These are phyloP conservation scores for Sebastes umbrosus DNA, from an alignment of 2,797 vertebrate species.

Conservation along the genomic window DNA sequence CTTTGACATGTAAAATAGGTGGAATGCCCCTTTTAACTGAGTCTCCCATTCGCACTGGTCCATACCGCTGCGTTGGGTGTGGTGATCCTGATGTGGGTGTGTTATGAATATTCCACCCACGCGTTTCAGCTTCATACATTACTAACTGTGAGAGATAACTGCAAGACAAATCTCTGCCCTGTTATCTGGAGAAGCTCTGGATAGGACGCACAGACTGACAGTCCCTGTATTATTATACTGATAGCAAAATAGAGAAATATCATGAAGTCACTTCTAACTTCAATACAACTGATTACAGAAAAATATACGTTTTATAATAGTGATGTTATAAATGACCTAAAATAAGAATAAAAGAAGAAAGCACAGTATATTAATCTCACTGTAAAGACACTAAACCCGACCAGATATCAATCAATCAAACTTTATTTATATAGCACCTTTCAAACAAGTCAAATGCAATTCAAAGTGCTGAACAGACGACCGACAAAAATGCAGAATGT, in stretches of 20 bases:
- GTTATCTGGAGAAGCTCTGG: not conserved
- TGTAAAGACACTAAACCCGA: not conserved
- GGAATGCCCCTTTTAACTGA: conserved; percentile 45
- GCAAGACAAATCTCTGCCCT: not conserved
- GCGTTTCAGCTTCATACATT: conserved; percentile 11
- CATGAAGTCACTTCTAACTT: not conserved
- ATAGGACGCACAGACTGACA: not conserved
- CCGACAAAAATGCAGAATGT: too few species aligned
- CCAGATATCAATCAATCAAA: not conserved
- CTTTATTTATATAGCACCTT: too few species aligned
- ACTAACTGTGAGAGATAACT: conserved; percentile 2
- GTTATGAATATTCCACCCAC: conserved; percentile 38
- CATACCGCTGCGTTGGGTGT: conserved; percentile 21
- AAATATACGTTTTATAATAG: not conserved
- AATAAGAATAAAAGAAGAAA: not conserved
- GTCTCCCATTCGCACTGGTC: conserved; percentile 1
- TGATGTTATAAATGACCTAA: not conserved
- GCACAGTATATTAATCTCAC: not conserved
- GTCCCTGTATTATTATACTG: not conserved
- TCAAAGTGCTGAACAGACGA: too few species aligned
- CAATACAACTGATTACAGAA: not conserved
- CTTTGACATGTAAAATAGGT: conserved; percentile 51
- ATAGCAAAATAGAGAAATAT: not conserved
- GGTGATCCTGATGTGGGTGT: conserved; percentile 35
- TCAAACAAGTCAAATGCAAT: too few species aligned